Percentiles rank a stretch among this genome's conserved stretches.
These are phyloP conservation scores for Okapia johnstoni DNA, from an alignment of 2,113 vertebrate genomes.

Conservation along the genomic window DNA sequence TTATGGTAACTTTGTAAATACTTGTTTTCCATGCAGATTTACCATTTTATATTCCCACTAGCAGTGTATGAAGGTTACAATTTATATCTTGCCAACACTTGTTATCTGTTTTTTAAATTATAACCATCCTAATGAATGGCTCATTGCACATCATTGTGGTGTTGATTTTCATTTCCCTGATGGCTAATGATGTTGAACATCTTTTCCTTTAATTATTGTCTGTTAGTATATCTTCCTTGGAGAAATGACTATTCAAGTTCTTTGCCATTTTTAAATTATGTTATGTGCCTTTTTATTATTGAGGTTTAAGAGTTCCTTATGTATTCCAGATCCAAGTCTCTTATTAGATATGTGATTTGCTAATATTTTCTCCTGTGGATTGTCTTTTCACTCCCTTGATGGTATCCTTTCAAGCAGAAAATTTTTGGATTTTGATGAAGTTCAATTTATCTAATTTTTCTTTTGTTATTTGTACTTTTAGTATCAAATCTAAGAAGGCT, in stretches of 20 bases:
- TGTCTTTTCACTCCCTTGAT: neutral
- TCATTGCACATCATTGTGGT: neutral
- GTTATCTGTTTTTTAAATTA: neutral
- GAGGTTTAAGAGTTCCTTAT: neutral
- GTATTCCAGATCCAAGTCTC: neutral
- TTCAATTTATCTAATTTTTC: neutral
- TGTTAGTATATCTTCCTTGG: neutral
- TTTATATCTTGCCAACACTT: neutral
- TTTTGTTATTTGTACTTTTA: neutral
- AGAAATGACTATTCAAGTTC: neutral
- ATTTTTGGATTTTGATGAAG: neutral
- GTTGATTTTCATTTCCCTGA: neutral
- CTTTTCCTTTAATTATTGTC: neutral
- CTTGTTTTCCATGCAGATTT: neutral
- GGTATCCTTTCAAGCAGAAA: neutral
- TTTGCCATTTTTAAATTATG: neutral
- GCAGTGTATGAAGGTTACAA: neutral
- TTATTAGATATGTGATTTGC: neutral
- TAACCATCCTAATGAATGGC: neutral
- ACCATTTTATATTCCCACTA: neutral
- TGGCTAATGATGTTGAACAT: neutral
- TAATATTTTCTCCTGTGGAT: neutral
- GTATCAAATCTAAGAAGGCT: neutral
- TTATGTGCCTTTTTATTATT: neutral
- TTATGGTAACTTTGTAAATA: neutral